A percentile compares a stretch with the other conserved stretches of the same genome.
Evolutionary conservation across 2,113 vertebrate genomes (phyloP).

Genomic region (human): GRCh38 chr7:154546001-154546500

Average conservation of each 20-base stretch:
- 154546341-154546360: not conserved
- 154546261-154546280: fast-evolving
- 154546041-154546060: not conserved
- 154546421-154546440: not conserved
- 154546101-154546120: not conserved
- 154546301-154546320: not conserved
- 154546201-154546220: fast-evolving
- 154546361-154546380: constrained; percentile 29
- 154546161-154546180: not conserved
- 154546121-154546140: not conserved
- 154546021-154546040: not conserved
- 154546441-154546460: not conserved
- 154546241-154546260: fast-evolving
- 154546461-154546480: not conserved
- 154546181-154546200: not conserved
- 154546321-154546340: not conserved
- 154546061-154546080: not conserved
- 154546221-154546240: not conserved
- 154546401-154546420: not conserved
- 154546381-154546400: not conserved
- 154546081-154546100: not conserved
- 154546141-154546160: not conserved
- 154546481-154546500: not conserved
- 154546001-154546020: not conserved
- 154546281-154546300: not conserved